Base-by-base conservation (phyloP, 2,113 vertebrate species). In the Echinops telfairi region DNA sequence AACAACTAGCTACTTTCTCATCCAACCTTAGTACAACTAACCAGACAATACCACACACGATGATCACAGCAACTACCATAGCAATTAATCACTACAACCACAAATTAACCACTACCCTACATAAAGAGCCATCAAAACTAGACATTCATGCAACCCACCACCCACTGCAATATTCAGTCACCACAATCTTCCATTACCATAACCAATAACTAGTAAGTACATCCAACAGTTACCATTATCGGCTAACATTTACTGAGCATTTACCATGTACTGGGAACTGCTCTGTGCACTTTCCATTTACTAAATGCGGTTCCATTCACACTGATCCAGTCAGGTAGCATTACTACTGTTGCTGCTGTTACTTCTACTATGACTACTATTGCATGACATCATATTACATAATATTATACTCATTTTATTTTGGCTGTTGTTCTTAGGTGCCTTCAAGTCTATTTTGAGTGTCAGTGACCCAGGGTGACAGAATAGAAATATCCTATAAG, bases 251-350 rank as follows among this genome's bases (percentile, higher is more conserved):
- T 3, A 77, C 43, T 29, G 17, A 38, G 12, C 23, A 16, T 36
- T 62, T n/a, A 66, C 60, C 5, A 4, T 3, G 31, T n/a, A 9
- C 6, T 12, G 38, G 29, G 20, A 57, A 25, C 3, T 53, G 33
- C 23, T 16, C 22, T 25, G 36, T 40, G 1, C 47, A 20, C 23
- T 20, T 25, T 7, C 75, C 4, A 0, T 4, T 73, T 40, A 71
- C 31, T 14, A 71, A 31, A 8, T 53, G 68, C 6, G 0, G 36
- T 77, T 58, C 20, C 5, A 53, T 14, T 75, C 17, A 68, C 47
- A 3, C 36, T 25, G 40, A 36, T 9, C 0, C 8, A 0, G 27
- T 2, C 47, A 75, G 22, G 4, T 0, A 23, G 31, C n/a, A 38
- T 70, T 10, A n/a, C 58, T 6, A 29, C 33, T 17, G 2, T 6